Evolutionary conservation across 2,888 invertebrate genomes (phyloP).

Genomic region (Liopterus haemorrhoidalis): DNA sequence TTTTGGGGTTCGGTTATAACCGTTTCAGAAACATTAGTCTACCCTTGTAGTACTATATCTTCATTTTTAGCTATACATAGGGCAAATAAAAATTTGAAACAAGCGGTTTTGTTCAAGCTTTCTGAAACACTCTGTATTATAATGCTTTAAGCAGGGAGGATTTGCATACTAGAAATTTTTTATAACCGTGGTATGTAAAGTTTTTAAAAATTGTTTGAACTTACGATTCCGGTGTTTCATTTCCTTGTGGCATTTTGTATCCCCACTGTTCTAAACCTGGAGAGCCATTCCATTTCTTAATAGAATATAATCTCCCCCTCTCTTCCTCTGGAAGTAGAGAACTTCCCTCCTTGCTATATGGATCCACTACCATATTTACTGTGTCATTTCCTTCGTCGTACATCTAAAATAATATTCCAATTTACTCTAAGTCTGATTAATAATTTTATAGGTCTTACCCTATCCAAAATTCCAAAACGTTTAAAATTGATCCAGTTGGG

Average conservation of each 20-base stretch:
- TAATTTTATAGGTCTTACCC: conserved; percentile 55
- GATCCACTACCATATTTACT: conserved; percentile 51
- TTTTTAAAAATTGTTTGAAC: conserved; percentile 1
- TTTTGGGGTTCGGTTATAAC: no score
- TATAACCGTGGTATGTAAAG: background rate
- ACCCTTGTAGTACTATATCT: no score
- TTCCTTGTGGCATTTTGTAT: conserved; percentile 43
- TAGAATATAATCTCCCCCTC: conserved; percentile 47
- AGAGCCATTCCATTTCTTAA: conserved; percentile 58
- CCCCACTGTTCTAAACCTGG: conserved; percentile 66
- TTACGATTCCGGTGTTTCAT: conserved; percentile 30
- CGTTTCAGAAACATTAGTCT: no score
- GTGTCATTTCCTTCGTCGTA: conserved; percentile 58
- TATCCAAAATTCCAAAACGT: conserved; percentile 74
- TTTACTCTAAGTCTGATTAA: no score
- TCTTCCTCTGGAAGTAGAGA: conserved; percentile 35
- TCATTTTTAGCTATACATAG: no score
- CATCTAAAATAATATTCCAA: conserved; percentile 53
- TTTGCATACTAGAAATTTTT: no score
- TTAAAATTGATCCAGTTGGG: conserved; percentile 74
- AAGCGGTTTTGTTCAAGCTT: no score
- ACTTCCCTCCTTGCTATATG: conserved; percentile 30
- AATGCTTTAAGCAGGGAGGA: no score
- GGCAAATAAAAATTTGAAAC: no score
- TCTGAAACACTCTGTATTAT: no score